Evolutionary conservation across 1,140 invertebrate species (phyloP).

Genomic region (Drosophila sulfurigaster): DNA sequence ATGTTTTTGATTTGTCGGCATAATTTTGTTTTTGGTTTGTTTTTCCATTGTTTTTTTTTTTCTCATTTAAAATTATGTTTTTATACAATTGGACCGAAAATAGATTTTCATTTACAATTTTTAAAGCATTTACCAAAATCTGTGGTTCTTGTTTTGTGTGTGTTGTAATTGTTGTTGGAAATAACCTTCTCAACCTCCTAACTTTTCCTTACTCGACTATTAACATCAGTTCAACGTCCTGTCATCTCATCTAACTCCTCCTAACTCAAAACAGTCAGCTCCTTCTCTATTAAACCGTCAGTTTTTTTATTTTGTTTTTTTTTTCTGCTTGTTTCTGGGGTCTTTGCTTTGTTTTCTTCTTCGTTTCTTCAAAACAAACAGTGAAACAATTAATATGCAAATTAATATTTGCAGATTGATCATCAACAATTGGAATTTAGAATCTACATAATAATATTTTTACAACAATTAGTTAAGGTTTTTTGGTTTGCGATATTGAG

Average conservation of each 20-base stretch:
- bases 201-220: conserved; percentile 29
- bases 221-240: conserved; percentile 53
- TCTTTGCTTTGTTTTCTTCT: conserved; percentile 12
- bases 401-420: conserved; percentile 73
- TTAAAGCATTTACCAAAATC: conserved; percentile 74
- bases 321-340: conserved; percentile 31
- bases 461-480: conserved; percentile 77
- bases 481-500: conserved; percentile 64
- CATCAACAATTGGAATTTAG: conserved; percentile 80
- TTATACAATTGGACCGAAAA: conserved; percentile 78
- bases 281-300: conserved; percentile 47
- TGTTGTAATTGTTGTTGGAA: conserved; percentile 47
- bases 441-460: conserved; percentile 67
- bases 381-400: conserved; percentile 42
- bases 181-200: conserved; percentile 73
- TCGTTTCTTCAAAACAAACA: not conserved
- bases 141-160: conserved; percentile 42
- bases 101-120: conserved; percentile 65
- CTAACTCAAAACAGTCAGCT: conserved; percentile 73
- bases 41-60: conserved; percentile 59
- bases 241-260: conserved; percentile 36
- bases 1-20: conserved; percentile 60
- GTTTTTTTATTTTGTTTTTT: conserved; percentile 48
- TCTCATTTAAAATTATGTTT: conserved; percentile 67
- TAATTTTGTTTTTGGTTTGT: conserved; percentile 55